Conservation (phyloP, 2,797 vertebrate genomes). For the Euphonia xanthogaster region DNA sequence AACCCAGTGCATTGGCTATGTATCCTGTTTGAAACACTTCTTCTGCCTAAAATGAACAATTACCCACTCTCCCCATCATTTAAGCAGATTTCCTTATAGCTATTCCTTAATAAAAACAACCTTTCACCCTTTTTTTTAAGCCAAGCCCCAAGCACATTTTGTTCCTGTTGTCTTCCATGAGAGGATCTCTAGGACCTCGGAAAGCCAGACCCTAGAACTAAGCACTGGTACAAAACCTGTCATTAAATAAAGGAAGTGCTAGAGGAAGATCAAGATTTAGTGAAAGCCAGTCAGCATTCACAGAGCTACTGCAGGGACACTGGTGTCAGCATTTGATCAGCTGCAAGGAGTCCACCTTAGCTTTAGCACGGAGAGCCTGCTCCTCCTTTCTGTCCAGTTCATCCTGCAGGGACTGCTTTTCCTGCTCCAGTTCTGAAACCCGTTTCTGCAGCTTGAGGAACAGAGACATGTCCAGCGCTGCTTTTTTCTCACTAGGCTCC, state of each 20-base stretch:
- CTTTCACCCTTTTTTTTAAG: background rate
- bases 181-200: background rate
- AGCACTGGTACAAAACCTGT: background rate
- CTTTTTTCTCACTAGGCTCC: slow-evolving; percentile 84
- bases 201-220: background rate
- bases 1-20: background rate
- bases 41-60: background rate
- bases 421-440: slow-evolving; percentile 92
- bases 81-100: background rate
- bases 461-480: slow-evolving; percentile 89
- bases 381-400: slow-evolving; percentile 95
- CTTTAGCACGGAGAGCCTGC: slow-evolving; percentile 88
- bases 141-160: background rate
- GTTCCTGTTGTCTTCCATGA: background rate
- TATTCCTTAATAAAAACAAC: background rate
- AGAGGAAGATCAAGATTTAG: background rate
- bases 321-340: slow-evolving; percentile 14
- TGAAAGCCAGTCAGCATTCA: background rate
- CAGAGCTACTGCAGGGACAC: background rate
- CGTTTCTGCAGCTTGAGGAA: slow-evolving; percentile 98
- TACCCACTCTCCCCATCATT: background rate
- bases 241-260: background rate
- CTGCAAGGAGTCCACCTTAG: slow-evolving; percentile 76
- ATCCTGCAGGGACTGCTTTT: slow-evolving; percentile 92
- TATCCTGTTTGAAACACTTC: background rate